Percentiles rank a stretch among this genome's conserved stretches.
Evolutionary conservation across 2,888 invertebrate genomes (phyloP).

Genomic region (Hololepta plana): DNA sequence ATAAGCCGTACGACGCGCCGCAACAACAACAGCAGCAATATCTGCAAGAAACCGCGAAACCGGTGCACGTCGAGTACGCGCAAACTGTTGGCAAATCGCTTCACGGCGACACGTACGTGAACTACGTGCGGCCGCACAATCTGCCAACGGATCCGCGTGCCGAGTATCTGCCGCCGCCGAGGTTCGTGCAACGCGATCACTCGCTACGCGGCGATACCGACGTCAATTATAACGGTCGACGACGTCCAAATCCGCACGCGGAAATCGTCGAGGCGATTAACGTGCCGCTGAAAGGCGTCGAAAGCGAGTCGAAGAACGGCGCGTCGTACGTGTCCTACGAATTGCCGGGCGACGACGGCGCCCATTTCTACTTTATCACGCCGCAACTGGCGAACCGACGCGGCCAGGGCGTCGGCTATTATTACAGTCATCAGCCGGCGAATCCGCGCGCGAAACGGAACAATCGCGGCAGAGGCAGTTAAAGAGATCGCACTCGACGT

Average conservation of each 20-base stretch:
- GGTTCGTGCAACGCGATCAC: slow-evolving; percentile 10
- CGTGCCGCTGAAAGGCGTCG: slow-evolving; percentile 10
- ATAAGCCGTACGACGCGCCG: slow-evolving; percentile 5
- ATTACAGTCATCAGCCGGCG: slow-evolving; percentile 16
- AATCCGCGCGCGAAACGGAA: slow-evolving; percentile 6
- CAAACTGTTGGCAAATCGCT: slow-evolving; percentile 24
- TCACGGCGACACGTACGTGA: slow-evolving; percentile 49
- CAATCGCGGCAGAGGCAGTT: no score
- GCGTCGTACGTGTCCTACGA: slow-evolving; percentile 54
- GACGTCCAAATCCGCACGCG: slow-evolving; percentile 33
- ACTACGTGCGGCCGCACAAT: slow-evolving; percentile 49
- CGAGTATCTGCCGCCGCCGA: not conserved
- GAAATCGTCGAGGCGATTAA: slow-evolving; percentile 11
- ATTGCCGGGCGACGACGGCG: slow-evolving; percentile 56
- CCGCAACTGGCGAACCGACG: slow-evolving; percentile 37
- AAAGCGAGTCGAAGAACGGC: slow-evolving; percentile 26
- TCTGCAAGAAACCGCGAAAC: slow-evolving; percentile 7
- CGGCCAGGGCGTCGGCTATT: slow-evolving; percentile 21
- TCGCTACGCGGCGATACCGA: slow-evolving; percentile 25
- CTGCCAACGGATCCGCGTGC: no score
- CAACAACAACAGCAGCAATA: slow-evolving; percentile 8
- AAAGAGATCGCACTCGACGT: not conserved
- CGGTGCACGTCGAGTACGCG: slow-evolving; percentile 9
- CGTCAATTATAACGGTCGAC: slow-evolving; percentile 30
- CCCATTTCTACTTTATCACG: slow-evolving; percentile 62